Percentiles rank a stretch among this genome's conserved stretches.
These are phyloP conservation scores for Epinephelus malabaricus DNA, from an alignment of 2,797 vertebrate species.

Conservation along the genomic window DNA sequence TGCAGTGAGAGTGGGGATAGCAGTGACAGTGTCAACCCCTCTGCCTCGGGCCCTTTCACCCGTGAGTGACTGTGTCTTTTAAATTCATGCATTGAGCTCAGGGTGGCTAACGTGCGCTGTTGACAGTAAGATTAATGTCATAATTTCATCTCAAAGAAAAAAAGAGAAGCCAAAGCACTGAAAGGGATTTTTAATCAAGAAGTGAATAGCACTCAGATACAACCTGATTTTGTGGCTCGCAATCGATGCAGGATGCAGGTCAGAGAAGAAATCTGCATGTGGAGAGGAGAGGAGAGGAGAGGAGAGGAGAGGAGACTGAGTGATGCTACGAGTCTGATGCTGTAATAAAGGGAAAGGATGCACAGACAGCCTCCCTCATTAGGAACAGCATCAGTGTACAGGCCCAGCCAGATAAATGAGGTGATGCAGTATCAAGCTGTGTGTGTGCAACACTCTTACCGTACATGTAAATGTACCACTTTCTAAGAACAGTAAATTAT, in stretches of 20 bases:
- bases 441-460: constrained; percentile 31
- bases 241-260: constrained; percentile 42
- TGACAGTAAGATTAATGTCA: constrained; percentile 55
- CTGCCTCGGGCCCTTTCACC: constrained; percentile 92
- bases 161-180: constrained; percentile 26
- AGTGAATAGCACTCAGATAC: constrained; percentile 21
- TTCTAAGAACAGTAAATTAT: constrained; percentile 8
- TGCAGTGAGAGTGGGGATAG: constrained; percentile 99
- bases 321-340: constrained; percentile 35
- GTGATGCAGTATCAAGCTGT: constrained; percentile 62
- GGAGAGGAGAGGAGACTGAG: constrained; percentile 28
- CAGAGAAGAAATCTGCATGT: constrained; percentile 46
- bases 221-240: constrained; percentile 23
- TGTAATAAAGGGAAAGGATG: constrained; percentile 68
- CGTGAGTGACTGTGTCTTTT: constrained; percentile 87
- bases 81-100: constrained; percentile 33
- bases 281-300: constrained; percentile 18
- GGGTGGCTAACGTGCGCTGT: constrained; percentile 13
- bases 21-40: constrained; percentile 97
- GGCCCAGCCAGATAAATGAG: constrained; percentile 62
- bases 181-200: constrained; percentile 49
- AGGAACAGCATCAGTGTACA: constrained; percentile 62
- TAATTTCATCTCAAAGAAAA: constrained; percentile 45
- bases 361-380: constrained; percentile 68
- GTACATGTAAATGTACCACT: constrained; percentile 33